A percentile compares a stretch with the other conserved stretches of the same genome.
Evolutionary conservation across 2,888 invertebrate genomes (phyloP).

Genomic region (Drosophila paramelanica): DNA sequence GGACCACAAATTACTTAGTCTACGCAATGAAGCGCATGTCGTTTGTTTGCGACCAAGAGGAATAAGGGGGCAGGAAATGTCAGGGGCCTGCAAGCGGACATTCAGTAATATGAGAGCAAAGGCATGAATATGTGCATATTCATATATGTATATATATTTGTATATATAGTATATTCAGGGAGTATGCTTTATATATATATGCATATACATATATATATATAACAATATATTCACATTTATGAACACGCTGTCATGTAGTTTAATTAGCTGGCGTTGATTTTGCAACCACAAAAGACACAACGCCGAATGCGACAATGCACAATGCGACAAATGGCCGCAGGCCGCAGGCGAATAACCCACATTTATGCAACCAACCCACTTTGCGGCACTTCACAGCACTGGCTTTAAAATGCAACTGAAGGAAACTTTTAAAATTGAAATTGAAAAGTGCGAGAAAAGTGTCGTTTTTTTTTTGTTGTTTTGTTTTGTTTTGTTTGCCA

Average conservation of each 20-base stretch:
- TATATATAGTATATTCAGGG: background rate
- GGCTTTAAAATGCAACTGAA: background rate
- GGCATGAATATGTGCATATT: slow-evolving; percentile 22
- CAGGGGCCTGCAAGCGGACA: slow-evolving; percentile 44
- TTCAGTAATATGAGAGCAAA: slow-evolving; percentile 23
- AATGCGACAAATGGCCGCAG: slow-evolving; percentile 54
- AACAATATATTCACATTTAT: slow-evolving; percentile 49
- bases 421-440: background rate
- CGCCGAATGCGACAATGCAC: slow-evolving; percentile 23
- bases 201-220: slow-evolving; percentile 4
- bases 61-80: slow-evolving; percentile 29
- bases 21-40: slow-evolving; percentile 52
- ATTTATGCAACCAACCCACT: slow-evolving; percentile 22
- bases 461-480: background rate
- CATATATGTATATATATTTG: slow-evolving; percentile 3
- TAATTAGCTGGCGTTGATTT: slow-evolving; percentile 63
- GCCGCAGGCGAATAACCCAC: slow-evolving; percentile 47
- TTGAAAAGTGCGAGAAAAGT: background rate
- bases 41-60: background rate
- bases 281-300: slow-evolving; percentile 42
- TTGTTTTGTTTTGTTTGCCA: background rate
- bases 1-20: slow-evolving; percentile 52
- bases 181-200: slow-evolving; percentile 1
- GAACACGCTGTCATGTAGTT: slow-evolving; percentile 56
- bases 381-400: slow-evolving; percentile 5